Evolutionary conservation across 2,113 vertebrate genomes (phyloP), one percentile per base, ranked within the genome.

Genomic region (Chitala chitala): DNA sequence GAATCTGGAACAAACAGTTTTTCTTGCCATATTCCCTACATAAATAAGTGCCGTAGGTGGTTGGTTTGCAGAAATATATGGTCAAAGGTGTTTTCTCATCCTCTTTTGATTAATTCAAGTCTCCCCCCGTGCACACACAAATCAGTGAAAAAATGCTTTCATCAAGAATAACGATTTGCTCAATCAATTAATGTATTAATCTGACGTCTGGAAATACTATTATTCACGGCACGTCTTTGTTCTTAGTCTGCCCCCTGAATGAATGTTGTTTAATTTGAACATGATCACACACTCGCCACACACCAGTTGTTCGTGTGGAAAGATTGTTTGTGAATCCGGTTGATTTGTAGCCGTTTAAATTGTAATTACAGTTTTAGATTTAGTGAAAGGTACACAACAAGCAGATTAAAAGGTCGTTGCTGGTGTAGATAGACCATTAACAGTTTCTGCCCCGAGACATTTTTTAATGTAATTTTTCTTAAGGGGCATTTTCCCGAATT

Each of bases 251-350:
- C 13, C 59, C 38, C n/a, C 59, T 7, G 31, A 36, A 8, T 63
- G 59, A 71, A 31, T 40, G 13, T 31, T 38, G 50, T 9, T 42
- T 24, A 71, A 55, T 36, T 63, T 6, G 53, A 38, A 7, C 15
- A 50, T 17, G 20, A 3, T 55, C 12, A n/a, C 69, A 40, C 4
- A 36, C 51, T 26, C 33, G 24, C 7, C 13, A 1, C 4, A 38
- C 55, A 42, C 42, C 15, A 22, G 51, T 71, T 71, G 54, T 42
- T 71, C 51, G n/a, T 40, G 51, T 38, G 69, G 50, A 40, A 54
- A 71, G 50, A 55, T n/a, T 15, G 51, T n/a, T 38, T 12, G 24
- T 53, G 12, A 54, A 33, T 4, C 31, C 31, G 3, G 29, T 29
- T 29, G 26, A 61, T 29, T 61, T 38, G 58, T 61, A 61, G 58